Conservation (phyloP, 2,113 vertebrate species). For the Campylomormyrus tamandua region DNA sequence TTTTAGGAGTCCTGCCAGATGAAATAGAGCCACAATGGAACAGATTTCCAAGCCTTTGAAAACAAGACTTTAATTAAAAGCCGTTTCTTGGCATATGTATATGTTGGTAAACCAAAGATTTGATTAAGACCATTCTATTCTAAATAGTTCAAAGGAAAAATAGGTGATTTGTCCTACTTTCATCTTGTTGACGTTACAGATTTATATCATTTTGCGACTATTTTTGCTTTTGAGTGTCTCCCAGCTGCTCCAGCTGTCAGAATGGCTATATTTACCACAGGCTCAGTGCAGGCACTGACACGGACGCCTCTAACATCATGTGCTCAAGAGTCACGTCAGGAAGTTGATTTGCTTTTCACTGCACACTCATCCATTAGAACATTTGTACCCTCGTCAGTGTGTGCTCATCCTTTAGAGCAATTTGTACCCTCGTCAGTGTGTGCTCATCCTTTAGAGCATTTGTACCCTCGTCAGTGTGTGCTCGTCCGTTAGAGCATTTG, state of each 20-base stretch:
- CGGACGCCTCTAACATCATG: not conserved
- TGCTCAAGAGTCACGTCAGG: not conserved
- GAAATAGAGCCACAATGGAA: not conserved
- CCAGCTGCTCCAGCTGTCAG: not conserved
- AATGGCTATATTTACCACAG: not conserved
- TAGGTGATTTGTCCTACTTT: not conserved
- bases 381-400: not conserved
- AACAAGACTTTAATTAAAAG: not conserved
- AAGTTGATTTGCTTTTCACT: not conserved
- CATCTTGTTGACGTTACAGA: not conserved
- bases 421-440: not conserved
- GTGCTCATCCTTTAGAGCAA: not conserved
- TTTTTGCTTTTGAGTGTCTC: constrained; percentile 3
- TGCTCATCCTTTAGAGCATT: not conserved
- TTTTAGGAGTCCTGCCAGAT: not conserved
- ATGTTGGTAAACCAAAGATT: not conserved
- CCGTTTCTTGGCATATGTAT: not conserved
- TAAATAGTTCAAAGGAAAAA: not conserved
- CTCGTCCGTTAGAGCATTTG: not conserved
- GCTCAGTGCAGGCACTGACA: not conserved
- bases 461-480: not conserved
- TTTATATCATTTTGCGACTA: not conserved
- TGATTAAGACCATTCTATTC: not conserved
- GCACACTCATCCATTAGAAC: not conserved
- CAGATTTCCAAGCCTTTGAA: not conserved